These are phyloP conservation scores for Poeciliopsis turneri DNA, from an alignment of 2,797 vertebrate species.

Conservation along the genomic window DNA sequence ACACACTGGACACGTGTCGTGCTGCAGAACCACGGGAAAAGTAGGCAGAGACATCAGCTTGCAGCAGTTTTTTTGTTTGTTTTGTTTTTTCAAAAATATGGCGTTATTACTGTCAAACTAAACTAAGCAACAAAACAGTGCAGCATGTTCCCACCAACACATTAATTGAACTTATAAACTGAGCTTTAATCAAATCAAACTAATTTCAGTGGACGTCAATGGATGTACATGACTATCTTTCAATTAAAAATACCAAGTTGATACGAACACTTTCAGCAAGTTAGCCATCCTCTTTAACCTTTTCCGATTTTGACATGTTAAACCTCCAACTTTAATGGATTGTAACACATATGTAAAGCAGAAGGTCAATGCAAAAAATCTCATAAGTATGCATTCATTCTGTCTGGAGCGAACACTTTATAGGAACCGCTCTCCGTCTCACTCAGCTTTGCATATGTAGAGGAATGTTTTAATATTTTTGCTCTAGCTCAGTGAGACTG, in stretches of 20 bases:
- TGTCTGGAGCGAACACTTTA: background rate
- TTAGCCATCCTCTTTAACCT: background rate
- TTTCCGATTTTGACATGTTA: background rate
- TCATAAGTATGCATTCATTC: background rate
- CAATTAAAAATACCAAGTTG: background rate
- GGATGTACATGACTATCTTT: background rate
- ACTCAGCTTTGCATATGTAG: background rate
- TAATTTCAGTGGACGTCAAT: background rate
- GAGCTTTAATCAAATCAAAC: background rate
- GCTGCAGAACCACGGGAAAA: conserved; percentile 77
- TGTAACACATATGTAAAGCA: background rate
- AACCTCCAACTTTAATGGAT: background rate
- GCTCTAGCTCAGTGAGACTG: background rate
- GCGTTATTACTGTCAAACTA: background rate
- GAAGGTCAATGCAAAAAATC: background rate
- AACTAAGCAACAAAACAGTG: background rate
- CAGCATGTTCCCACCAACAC: too few relatives aligned
- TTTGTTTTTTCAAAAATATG: background rate
- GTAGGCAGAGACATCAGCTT: conserved; percentile 22
- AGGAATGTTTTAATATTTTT: background rate
- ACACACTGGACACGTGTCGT: conserved; percentile 97
- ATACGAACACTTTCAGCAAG: background rate
- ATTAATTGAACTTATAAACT: background rate
- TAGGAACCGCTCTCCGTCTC: background rate
- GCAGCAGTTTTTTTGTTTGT: background rate